Evolutionary conservation across 2,797 vertebrate species (phyloP).

Genomic region (Gambusia yucatana): DNA sequence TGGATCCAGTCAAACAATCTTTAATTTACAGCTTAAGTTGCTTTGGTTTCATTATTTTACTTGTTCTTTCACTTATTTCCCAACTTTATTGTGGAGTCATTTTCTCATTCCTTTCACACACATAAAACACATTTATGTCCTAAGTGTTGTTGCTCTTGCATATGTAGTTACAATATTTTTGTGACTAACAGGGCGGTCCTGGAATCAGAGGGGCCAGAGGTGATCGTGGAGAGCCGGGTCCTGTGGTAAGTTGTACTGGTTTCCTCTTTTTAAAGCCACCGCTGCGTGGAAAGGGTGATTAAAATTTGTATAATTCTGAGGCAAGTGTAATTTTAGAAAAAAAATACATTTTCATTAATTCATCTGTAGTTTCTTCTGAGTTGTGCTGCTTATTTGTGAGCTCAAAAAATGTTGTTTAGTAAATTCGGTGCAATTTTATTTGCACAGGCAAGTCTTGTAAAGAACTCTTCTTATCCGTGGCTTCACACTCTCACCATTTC

Average conservation of each 20-base stretch:
- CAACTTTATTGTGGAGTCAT: neutral
- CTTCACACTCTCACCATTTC: neutral
- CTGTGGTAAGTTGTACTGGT: constrained; percentile 78
- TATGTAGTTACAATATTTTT: neutral
- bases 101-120: neutral
- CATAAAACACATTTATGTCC: neutral
- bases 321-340: neutral
- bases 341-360: too few species aligned
- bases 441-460: neutral
- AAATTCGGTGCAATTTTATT: neutral
- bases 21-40: neutral
- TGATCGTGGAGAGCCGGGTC: constrained; percentile 88
- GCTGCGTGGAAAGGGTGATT: neutral
- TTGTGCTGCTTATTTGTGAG: neutral
- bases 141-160: neutral
- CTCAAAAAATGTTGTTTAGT: neutral
- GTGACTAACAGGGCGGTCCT: constrained; percentile 86
- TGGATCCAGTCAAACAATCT: neutral
- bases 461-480: neutral
- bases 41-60: neutral
- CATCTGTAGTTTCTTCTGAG: neutral
- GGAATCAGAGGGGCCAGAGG: constrained; percentile 93
- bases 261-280: neutral
- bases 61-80: neutral
- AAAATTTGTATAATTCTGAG: neutral